phyloP scores from a whole-genome alignment of 2,113 vertebrate genomes.

The Proteles cristata region DNA sequence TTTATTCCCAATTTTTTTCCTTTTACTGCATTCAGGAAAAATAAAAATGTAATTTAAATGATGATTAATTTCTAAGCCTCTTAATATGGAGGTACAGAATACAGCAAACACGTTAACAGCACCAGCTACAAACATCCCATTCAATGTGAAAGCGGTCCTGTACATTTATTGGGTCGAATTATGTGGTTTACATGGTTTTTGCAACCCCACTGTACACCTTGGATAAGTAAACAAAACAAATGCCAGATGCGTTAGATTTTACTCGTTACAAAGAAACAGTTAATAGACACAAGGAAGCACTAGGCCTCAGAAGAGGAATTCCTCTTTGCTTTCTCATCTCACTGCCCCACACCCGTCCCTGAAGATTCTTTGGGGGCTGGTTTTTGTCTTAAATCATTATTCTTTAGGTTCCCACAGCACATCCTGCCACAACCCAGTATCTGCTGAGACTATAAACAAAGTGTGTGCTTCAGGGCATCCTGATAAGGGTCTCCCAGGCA shows the following conservation, averaged over 20 bases:
- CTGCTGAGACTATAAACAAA: neutral
- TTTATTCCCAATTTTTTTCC: neutral
- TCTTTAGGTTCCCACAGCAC: neutral
- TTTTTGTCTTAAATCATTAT: neutral
- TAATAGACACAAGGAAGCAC: neutral
- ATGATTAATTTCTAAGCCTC: conserved; percentile 18
- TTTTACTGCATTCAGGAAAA: conserved; percentile 1
- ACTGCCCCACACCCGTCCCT: neutral
- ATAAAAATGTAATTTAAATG: conserved; percentile 27
- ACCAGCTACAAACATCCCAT: neutral
- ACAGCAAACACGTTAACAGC: neutral
- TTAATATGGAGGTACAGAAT: neutral
- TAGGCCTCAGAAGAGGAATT: neutral
- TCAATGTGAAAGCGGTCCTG: neutral
- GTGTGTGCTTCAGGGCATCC: neutral
- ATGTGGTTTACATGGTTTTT: neutral
- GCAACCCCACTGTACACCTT: neutral
- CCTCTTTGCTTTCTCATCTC: neutral
- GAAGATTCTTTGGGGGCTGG: neutral
- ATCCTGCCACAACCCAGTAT: neutral
- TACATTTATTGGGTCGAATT: neutral
- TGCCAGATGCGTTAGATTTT: neutral
- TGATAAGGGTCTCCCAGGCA: neutral
- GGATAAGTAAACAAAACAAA: neutral
- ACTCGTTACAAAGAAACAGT: neutral